Evolutionary conservation across 2,888 invertebrate species (phyloP), one percentile per base, ranked within the genome.

Genomic region (Tubiluchus corallicola): DNA sequence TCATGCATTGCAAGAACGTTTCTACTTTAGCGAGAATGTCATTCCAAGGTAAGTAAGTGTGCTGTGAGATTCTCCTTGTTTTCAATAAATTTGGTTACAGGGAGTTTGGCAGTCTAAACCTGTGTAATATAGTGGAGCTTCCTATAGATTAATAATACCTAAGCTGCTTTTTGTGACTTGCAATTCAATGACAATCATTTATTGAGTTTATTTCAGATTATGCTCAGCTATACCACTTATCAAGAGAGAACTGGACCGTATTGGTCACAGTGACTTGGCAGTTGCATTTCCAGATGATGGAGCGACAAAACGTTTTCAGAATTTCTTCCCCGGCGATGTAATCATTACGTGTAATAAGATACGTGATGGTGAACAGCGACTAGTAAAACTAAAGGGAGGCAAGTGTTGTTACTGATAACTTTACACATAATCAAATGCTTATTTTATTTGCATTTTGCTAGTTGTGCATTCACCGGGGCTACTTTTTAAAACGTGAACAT

Each of bases 251-350:
- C 45, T 64, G n/a, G 44, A 51, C 4, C 20, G 29, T 3, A 43
- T 54, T 17, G 45, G 50, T 1, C 52, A 55, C 29, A 48, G 39
- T 2, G 3, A 20, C n/a, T 44, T 62, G 17, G 55, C 57, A 3
- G 57, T 60, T 45, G 64, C 61, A 2, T 65, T 64, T 46, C 65
- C 65, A 2, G 65, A 65, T 51, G 65, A 65, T 43, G 65, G 65
- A 17, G 65, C 65, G 0, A 55, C 53, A 48, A 65, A 65, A 47
- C 48, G 65, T 29, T 65, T 64, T 50, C 54, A 57, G 38, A 48
- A 46, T 20, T 53, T 56, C 48, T 62, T 64, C 45, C 53, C 54
- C 3, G 56, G 52, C 3, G 50, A 53, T 15, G 21, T 47, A 21
- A 41, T 40, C 4, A 56, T 64, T 19, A 55, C 60, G 13, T 65